These are phyloP conservation scores for Teleogryllus occipitalis DNA, from an alignment of 1,140 invertebrate species.

Conservation along the genomic window DNA sequence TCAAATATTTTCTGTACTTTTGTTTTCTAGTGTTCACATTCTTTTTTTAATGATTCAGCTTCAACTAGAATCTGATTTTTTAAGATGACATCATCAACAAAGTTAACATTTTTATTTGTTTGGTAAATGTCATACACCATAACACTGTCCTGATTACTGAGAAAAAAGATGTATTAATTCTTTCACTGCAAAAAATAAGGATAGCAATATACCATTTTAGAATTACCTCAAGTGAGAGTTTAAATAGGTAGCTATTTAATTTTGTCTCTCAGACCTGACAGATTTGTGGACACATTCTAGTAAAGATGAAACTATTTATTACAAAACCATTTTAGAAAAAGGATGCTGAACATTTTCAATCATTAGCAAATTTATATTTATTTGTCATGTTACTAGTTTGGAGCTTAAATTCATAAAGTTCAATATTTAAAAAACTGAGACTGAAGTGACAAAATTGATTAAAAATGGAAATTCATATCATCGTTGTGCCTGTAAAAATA, in stretches of 20 bases:
- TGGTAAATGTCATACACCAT: too few species aligned
- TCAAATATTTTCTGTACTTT: neutral
- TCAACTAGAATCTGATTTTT: neutral
- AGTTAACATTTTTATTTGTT: neutral
- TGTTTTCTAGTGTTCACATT: neutral
- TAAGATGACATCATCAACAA: neutral
- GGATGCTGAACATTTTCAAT: neutral
- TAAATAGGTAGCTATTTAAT: neutral
- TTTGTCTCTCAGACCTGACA: neutral
- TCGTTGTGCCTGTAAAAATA: neutral
- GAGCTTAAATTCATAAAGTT: neutral
- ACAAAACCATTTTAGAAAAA: neutral
- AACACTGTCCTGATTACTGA: too few species aligned
- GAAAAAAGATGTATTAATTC: too few species aligned
- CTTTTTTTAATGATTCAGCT: neutral
- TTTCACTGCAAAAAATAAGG: too few species aligned
- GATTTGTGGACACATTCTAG: neutral
- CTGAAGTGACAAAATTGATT: neutral
- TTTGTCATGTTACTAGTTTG: neutral
- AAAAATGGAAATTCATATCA: neutral
- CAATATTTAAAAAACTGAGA: neutral
- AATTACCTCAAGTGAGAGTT: neutral
- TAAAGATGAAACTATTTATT: neutral
- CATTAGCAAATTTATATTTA: neutral
- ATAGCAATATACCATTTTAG: neutral